phyloP scores from a whole-genome alignment of 2,888 invertebrate genomes.

The Phragmatobia fuliginosa region DNA sequence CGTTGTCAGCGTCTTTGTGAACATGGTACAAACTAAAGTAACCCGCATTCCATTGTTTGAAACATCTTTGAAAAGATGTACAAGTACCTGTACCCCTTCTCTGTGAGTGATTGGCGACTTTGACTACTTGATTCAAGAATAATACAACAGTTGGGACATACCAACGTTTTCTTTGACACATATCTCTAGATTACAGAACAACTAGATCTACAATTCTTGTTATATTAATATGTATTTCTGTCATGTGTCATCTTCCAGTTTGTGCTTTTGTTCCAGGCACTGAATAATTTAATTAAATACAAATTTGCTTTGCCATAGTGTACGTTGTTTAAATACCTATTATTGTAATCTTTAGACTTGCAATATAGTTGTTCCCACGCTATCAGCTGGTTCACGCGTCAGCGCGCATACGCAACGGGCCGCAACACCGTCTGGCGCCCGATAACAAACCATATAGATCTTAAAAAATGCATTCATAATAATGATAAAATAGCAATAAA shows the following conservation, averaged over 20 bases:
- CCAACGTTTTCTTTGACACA: conserved; percentile 12
- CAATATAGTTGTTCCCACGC: conserved; percentile 80
- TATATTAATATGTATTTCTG: conserved; percentile 11
- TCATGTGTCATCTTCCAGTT: conserved; percentile 3
- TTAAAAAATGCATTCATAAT: conserved; percentile 19
- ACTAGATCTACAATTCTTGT: conserved; percentile 13
- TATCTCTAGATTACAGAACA: conserved; percentile 8
- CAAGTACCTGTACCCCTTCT: conserved; percentile 42
- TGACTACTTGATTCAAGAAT: conserved; percentile 34
- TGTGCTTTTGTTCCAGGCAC: not conserved
- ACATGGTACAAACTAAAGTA: conserved; percentile 54
- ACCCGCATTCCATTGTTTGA: conserved; percentile 79
- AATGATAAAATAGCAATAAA: conserved; percentile 20
- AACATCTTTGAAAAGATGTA: conserved; percentile 64
- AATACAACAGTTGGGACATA: conserved; percentile 12
- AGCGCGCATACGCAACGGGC: conserved; percentile 68
- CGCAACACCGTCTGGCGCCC: conserved; percentile 60
- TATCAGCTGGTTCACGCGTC: conserved; percentile 80
- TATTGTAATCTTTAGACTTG: conserved; percentile 56
- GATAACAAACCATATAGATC: conserved; percentile 44
- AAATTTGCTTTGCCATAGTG: conserved; percentile 44
- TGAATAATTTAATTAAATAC: not conserved
- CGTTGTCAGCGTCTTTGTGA: conserved; percentile 36
- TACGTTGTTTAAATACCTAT: conserved; percentile 25
- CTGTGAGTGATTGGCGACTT: conserved; percentile 53